These are phyloP conservation scores for Copsychus sechellarum DNA, from an alignment of 2,113 vertebrate species.

Conservation along the genomic window DNA sequence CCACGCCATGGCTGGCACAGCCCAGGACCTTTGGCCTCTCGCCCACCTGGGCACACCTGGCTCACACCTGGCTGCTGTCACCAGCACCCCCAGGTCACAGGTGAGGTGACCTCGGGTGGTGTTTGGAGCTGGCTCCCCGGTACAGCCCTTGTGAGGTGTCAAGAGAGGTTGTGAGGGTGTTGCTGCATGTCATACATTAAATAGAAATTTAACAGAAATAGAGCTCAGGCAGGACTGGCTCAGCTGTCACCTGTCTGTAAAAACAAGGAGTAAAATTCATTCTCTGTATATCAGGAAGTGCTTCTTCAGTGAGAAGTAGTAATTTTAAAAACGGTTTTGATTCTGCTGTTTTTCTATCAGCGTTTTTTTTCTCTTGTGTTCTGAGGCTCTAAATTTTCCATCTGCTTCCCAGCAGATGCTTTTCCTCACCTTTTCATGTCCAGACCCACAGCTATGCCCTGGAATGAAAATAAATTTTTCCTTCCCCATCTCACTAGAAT, in stretches of 20 bases:
- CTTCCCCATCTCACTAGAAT: background rate
- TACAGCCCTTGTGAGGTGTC: fast-evolving
- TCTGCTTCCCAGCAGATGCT: background rate
- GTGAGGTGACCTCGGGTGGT: background rate
- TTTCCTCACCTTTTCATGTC: background rate
- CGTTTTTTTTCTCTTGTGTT: background rate
- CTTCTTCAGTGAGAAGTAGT: background rate
- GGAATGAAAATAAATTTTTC: background rate
- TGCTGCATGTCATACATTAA: fast-evolving
- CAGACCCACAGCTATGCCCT: background rate
- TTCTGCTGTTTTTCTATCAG: background rate
- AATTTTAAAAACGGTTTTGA: background rate
- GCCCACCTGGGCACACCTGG: background rate
- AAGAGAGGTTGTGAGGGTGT: fast-evolving
- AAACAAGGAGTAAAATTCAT: no score
- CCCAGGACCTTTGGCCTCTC: background rate
- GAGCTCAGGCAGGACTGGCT: fast-evolving
- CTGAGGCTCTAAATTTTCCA: background rate
- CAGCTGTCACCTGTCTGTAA: fast-evolving
- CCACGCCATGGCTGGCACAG: fast-evolving
- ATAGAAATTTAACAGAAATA: background rate
- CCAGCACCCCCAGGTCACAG: background rate
- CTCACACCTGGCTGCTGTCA: background rate
- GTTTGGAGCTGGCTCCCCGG: fast-evolving
- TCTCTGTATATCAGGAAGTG: background rate